Evolutionary conservation across 2,888 invertebrate genomes (phyloP).

Genomic region (Atrina japonica): DNA sequence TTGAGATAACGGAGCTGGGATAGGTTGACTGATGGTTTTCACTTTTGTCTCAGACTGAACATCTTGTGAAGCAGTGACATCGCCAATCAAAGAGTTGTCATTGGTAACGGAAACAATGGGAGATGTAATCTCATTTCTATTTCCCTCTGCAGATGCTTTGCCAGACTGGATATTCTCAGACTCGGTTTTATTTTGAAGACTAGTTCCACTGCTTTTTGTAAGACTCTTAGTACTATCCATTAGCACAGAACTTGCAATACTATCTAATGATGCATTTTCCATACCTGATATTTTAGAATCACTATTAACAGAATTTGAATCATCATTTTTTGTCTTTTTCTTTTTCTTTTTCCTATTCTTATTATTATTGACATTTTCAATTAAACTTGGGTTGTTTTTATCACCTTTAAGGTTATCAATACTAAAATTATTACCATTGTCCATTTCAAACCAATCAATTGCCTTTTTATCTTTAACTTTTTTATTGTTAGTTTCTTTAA

Average conservation of each 20-base stretch:
- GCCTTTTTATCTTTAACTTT: constrained; percentile 14
- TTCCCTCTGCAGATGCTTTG: background rate
- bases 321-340: constrained; percentile 35
- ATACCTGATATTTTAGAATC: background rate
- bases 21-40: too few relatives aligned
- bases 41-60: too few relatives aligned
- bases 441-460: constrained; percentile 43
- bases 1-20: background rate
- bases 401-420: constrained; percentile 37
- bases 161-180: too few relatives aligned
- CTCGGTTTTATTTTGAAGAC: too few relatives aligned
- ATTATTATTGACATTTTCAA: constrained; percentile 57
- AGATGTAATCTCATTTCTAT: background rate
- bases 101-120: too few relatives aligned
- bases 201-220: too few relatives aligned
- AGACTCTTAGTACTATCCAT: too few relatives aligned
- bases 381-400: constrained; percentile 33
- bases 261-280: constrained; percentile 37
- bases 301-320: background rate
- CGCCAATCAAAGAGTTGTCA: too few relatives aligned
- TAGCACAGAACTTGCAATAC: constrained; percentile 38
- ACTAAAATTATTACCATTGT: constrained; percentile 20
- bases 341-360: constrained; percentile 76
- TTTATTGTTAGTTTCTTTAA: constrained; percentile 27
- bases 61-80: too few relatives aligned